Evolutionary conservation across 2,113 vertebrate genomes (phyloP).

Genomic region (Prunella fulvescens): DNA sequence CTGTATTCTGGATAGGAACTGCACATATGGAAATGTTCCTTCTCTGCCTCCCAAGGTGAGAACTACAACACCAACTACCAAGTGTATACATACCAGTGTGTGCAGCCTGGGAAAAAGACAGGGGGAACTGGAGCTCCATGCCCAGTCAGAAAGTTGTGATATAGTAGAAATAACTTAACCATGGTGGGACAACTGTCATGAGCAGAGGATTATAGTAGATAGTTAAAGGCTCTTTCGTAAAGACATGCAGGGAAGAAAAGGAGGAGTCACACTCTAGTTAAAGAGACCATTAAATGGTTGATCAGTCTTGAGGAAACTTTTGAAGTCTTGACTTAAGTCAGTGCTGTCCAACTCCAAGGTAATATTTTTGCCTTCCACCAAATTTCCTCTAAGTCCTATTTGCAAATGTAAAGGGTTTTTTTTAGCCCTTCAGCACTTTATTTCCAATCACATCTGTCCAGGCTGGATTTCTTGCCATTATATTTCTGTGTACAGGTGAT

Average conservation of each 20-base stretch:
- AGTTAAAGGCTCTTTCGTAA: background rate
- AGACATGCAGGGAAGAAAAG: background rate
- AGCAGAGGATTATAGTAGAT: background rate
- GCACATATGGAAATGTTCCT: background rate
- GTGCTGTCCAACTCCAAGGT: background rate
- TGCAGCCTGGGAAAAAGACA: background rate
- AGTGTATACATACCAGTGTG: fast-evolving
- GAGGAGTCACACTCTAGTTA: background rate
- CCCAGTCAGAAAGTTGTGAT: background rate
- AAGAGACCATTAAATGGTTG: background rate
- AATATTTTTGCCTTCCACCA: background rate
- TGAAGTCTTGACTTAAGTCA: background rate
- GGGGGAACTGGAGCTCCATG: background rate
- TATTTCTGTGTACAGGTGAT: background rate
- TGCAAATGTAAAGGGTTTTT: background rate
- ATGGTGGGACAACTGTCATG: background rate
- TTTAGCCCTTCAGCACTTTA: background rate
- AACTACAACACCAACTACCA: background rate
- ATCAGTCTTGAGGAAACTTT: background rate
- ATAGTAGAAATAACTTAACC: background rate
- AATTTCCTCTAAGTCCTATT: background rate
- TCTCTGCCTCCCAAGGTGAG: background rate
- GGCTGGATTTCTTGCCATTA: background rate
- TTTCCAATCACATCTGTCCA: background rate
- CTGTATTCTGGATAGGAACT: background rate